Base-by-base conservation (phyloP, 2,113 vertebrate species). In the Ochotona curzoniae region DNA sequence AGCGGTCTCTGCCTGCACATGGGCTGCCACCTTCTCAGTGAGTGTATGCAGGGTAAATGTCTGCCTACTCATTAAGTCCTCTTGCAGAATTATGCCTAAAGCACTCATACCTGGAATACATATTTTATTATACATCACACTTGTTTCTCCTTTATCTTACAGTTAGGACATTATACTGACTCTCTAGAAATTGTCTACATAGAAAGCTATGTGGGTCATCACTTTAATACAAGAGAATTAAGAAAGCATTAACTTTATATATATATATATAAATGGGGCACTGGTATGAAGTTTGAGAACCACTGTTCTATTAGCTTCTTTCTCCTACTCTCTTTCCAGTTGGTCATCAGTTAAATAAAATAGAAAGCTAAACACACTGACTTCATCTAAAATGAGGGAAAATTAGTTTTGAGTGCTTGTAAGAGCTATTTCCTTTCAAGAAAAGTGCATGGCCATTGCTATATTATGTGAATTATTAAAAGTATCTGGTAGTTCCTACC, bases 11-110 rank as follows among this genome's bases (percentile, higher is more conserved):
- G 67, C 57, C 85, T 92, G 47, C 54, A 35, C 71, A 51, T 83
- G 38, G 35, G 63, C 63, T 74, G 63, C 89, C 89, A 83, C 61
- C 80, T 71, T 83, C 49, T 91, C 82, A 83, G 32, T 70, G 66
- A 86, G 18, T 93, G 88, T 92, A 80, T 75, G 93, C 11, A 89
- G 60, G 63, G 66, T 32, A 89, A 94, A 91, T 78, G 79, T 30
- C 83, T 93, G 87, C 78, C 79, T 93, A 87, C 26, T 89, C 85
- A 85, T 49, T 87, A 71, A 28, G 17, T 66, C 67, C 73, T 94
- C 61, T 88, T 57, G 87, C 11, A 82, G 54, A 93, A 60, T 57
- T 69, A 78, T 30, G 61, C 70, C 94, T 93, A 73, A 44, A 91
- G 79, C 38, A 91, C 86, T 90, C 44, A 67, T 17, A 89, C 89